Evolutionary conservation across 2,888 invertebrate genomes (phyloP).

Genomic region (Hemaris fuciformis): DNA sequence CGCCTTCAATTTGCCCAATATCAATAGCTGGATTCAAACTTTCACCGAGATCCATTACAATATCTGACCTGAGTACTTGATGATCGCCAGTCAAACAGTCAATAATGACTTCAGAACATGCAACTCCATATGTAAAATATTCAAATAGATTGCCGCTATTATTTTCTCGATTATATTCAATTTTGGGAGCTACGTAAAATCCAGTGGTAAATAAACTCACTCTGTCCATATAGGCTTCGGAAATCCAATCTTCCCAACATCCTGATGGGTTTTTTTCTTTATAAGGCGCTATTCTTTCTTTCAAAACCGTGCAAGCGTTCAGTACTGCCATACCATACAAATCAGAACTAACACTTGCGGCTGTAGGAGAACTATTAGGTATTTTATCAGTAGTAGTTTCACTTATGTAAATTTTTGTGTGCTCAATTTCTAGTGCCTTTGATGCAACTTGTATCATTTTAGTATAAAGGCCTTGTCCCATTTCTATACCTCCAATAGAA

Average conservation of each 20-base stretch:
- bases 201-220: conserved; percentile 88
- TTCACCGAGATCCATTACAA: conserved; percentile 95
- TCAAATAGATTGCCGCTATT: conserved; percentile 86
- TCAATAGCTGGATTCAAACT: conserved; percentile 95
- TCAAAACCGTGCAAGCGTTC: conserved; percentile 86
- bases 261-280: conserved; percentile 85
- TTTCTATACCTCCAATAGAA: conserved; percentile 92
- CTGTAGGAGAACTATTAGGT: conserved; percentile 90
- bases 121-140: conserved; percentile 91
- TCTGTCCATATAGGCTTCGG: conserved; percentile 85
- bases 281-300: conserved; percentile 84
- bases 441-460: conserved; percentile 94
- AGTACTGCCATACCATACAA: conserved; percentile 91
- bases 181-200: conserved; percentile 85
- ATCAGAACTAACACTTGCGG: conserved; percentile 90
- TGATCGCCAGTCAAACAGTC: conserved; percentile 94
- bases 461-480: conserved; percentile 95
- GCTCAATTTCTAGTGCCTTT: conserved; percentile 82
- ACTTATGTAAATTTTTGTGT: conserved; percentile 84
- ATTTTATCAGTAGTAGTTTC: conserved; percentile 91
- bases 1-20: conserved; percentile 95
- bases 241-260: conserved; percentile 90
- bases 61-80: conserved; percentile 89
- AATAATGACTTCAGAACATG: conserved; percentile 91
- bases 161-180: conserved; percentile 83